Base-by-base conservation (phyloP, 2,888 invertebrate species). In the Spatulosminthurus flaviceps region DNA sequence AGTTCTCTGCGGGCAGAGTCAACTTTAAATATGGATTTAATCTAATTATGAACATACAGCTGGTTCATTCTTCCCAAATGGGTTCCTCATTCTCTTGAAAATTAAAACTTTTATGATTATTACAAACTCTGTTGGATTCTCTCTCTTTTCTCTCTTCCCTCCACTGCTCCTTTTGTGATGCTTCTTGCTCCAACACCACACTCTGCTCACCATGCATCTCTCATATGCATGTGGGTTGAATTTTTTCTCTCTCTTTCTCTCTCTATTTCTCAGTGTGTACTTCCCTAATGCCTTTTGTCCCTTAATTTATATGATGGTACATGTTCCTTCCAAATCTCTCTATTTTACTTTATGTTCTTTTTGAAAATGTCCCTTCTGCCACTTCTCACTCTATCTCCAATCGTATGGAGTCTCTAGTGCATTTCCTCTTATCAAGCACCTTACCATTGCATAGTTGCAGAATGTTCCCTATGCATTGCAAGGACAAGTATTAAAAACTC, bases 91-190 rank as follows among this genome's bases (percentile, higher is more conserved):
- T 51, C 74, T 61, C n/a, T 21, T 74, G 74, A 74, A 74, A 74
- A 74, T 74, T 74, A 74, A 74, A 74, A 74, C 51, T 74, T 74
- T 74, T 61, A 74, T 74, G 60, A 74, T 74, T 74, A 60, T 74
- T 74, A 74, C 73, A 73, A 60, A 71, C 41, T 51, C 51, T 51
- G 43, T 24, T 72, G 72, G 72, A 51, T 26, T 72, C 51, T 51
- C 42, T 22, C 51, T 28, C 66, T 26, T 43, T 69, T 69, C 60
- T 34, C 21, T 19, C 71, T 43, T 71, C 78, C 34, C 34, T 71
- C 61, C 61, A 60, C 41, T 64, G 34, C 71, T 64, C 64, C n/a
- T 51, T 16, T 51, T 51, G 51, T 51, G n/a, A 19, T 51, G 51
- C n/a, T 13, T 51, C 19, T 51, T 51, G 51, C 16, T 51, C n/a